These are phyloP conservation scores for Lethrus apterus DNA, from an alignment of 1,140 invertebrate genomes.

Conservation along the genomic window DNA sequence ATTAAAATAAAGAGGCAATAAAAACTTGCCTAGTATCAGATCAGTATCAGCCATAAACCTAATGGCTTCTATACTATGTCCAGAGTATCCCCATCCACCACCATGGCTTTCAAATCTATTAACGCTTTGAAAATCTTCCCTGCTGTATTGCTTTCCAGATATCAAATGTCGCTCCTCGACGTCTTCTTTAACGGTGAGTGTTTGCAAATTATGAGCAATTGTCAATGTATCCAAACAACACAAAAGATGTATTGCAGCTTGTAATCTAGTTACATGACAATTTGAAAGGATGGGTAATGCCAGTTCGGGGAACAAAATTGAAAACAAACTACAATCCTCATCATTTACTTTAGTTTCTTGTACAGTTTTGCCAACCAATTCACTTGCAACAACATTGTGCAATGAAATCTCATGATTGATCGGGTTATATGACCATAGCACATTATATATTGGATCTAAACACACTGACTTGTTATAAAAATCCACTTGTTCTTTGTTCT, in stretches of 20 bases:
- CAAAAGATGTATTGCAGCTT: conserved; percentile 81
- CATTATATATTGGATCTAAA: conserved; percentile 82
- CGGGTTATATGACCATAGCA: conserved; percentile 76
- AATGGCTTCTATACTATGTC: conserved; percentile 90
- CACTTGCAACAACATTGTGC: conserved; percentile 73
- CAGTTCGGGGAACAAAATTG: conserved; percentile 68
- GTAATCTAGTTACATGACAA: conserved; percentile 68
- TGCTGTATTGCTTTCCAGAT: conserved; percentile 51
- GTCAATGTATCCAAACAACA: conserved; percentile 86
- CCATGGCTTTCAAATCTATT: conserved; percentile 94
- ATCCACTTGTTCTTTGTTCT: conserved; percentile 67
- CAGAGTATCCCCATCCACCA: conserved; percentile 96
- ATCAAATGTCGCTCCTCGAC: conserved; percentile 45
- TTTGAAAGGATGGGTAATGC: conserved; percentile 66
- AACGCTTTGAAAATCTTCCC: conserved; percentile 73
- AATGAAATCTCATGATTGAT: conserved; percentile 64
- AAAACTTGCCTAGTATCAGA: conserved; percentile 64
- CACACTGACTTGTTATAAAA: conserved; percentile 67
- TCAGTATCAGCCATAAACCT: conserved; percentile 89
- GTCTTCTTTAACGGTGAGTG: conserved; percentile 44
- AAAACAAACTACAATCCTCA: conserved; percentile 34
- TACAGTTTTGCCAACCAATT: conserved; percentile 39
- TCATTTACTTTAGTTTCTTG: conserved; percentile 8
- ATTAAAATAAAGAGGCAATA: not conserved
- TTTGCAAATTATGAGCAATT: conserved; percentile 66